phyloP scores from a whole-genome alignment of 2,888 invertebrate genomes.

The Eupithecia tripunctaria region DNA sequence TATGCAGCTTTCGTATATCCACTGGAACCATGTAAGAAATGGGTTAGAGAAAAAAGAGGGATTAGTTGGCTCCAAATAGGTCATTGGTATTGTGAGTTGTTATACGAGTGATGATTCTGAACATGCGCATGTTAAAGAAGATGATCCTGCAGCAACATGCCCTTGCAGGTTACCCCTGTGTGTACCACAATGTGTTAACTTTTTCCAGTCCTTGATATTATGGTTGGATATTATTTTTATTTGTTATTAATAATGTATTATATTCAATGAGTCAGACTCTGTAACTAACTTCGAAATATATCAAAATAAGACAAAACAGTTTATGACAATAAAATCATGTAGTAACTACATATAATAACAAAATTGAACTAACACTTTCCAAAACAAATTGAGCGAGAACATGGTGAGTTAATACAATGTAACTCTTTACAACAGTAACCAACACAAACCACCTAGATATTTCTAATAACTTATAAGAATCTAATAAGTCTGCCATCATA shows the following conservation, averaged over 20 bases:
- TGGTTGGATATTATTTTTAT: background rate
- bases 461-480: background rate
- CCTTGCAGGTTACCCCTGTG: background rate
- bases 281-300: background rate
- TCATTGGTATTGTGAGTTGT: background rate
- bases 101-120: background rate
- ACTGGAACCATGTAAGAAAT: constrained; percentile 71
- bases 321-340: background rate
- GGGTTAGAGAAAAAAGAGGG: background rate
- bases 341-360: background rate
- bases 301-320: background rate
- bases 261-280: background rate
- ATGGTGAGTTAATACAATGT: background rate
- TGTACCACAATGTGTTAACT: background rate
- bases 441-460: background rate
- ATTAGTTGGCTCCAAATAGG: background rate
- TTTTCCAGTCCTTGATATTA: background rate
- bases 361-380: background rate
- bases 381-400: background rate
- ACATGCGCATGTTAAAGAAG: background rate
- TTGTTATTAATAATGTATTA: background rate
- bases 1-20: constrained; percentile 85
- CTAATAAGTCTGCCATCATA: background rate
- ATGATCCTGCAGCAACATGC: background rate
- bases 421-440: background rate